These are phyloP conservation scores for Brachyopa scutellaris DNA, from an alignment of 2,888 invertebrate genomes.

Conservation along the genomic window DNA sequence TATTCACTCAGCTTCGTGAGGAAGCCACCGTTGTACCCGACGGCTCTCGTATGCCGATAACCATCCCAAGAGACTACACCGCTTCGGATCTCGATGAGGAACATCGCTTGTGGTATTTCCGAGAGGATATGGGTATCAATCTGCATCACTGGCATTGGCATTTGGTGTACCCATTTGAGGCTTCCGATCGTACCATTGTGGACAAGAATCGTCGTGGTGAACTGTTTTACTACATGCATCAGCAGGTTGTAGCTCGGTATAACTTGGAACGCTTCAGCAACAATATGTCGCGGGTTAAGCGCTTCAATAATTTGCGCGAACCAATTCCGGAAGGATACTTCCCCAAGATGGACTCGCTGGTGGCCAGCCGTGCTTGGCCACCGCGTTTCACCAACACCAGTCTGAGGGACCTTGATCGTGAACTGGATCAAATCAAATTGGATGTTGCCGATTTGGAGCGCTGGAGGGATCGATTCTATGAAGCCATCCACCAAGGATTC, in stretches of 20 bases:
- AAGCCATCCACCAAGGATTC: slow-evolving; percentile 86
- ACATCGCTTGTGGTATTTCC: slow-evolving; percentile 85
- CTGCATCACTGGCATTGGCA: slow-evolving; percentile 85
- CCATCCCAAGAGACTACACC: slow-evolving; percentile 87
- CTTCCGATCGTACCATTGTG: slow-evolving; percentile 83
- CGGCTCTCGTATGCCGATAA: slow-evolving; percentile 86
- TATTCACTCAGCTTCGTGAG: slow-evolving; percentile 84
- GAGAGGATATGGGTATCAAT: slow-evolving; percentile 83
- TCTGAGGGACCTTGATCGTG: slow-evolving; percentile 86
- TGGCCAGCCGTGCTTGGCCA: slow-evolving; percentile 90
- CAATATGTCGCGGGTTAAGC: slow-evolving; percentile 85
- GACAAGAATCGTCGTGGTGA: slow-evolving; percentile 89
- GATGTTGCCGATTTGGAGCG: slow-evolving; percentile 88
- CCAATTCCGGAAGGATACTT: slow-evolving; percentile 91
- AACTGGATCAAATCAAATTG: slow-evolving; percentile 86
- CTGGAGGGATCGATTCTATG: slow-evolving; percentile 89
- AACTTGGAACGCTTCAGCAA: slow-evolving; percentile 90
- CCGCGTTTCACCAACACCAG: slow-evolving; percentile 85
- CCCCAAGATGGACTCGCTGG: slow-evolving; percentile 90
- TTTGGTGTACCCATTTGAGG: slow-evolving; percentile 89
- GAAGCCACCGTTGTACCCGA: slow-evolving; percentile 84
- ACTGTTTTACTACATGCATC: slow-evolving; percentile 91
- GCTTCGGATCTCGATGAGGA: slow-evolving; percentile 89
- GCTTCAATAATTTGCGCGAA: slow-evolving; percentile 86
- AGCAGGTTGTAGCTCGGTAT: slow-evolving; percentile 85